Evolutionary conservation across 2,888 invertebrate species (phyloP).

Genomic region (Dexiosoma caninum): DNA sequence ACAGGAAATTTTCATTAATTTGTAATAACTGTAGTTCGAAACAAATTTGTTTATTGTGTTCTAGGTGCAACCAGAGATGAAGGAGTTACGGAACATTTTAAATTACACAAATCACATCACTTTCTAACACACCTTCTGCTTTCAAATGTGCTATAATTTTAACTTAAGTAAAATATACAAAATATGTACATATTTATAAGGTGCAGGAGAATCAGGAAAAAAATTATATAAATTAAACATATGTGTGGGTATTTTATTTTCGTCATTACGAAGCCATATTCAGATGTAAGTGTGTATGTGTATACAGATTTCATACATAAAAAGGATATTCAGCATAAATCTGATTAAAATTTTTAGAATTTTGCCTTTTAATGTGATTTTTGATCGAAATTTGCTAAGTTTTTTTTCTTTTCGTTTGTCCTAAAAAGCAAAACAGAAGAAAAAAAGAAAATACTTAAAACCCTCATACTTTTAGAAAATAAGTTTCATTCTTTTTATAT

Average conservation of each 20-base stretch:
- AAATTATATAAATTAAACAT: conserved; percentile 43
- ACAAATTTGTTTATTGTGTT: no score
- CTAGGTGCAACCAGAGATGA: no score
- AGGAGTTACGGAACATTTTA: no score
- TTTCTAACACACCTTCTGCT: no score
- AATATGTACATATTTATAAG: conserved; percentile 56
- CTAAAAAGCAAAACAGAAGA: conserved; percentile 18
- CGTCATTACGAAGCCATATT: conserved; percentile 20
- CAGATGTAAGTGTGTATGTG: background rate
- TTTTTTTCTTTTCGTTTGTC: conserved; percentile 27
- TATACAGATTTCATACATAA: background rate
- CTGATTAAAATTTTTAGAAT: conserved; percentile 77
- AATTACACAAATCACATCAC: no score
- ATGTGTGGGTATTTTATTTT: conserved; percentile 63
- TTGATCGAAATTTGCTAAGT: conserved; percentile 63
- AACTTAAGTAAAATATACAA: no score
- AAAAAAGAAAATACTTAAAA: background rate
- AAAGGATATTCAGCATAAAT: conserved; percentile 69
- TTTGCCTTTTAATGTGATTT: conserved; percentile 77
- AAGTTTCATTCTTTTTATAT: background rate
- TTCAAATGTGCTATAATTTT: conserved; percentile 2
- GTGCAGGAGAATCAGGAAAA: conserved; percentile 30
- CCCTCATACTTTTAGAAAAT: background rate
- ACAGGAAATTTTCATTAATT: no score
- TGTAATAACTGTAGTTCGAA: no score